These are phyloP conservation scores for Pentamera pediparva DNA, from an alignment of 53 echinoderm and acorn worm species.

Conservation along the genomic window DNA sequence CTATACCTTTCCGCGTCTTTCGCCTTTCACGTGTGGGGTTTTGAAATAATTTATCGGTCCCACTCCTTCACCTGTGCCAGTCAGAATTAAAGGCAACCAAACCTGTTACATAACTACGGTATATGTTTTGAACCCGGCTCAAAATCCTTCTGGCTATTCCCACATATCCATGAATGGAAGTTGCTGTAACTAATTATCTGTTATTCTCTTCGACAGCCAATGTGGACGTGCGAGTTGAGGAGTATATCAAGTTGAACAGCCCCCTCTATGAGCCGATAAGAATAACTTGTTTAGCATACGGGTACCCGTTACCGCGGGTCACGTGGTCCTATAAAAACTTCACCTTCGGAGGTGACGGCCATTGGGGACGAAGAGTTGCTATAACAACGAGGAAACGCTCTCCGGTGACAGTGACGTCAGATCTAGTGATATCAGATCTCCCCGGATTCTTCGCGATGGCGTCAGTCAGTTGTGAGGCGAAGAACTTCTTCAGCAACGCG, in stretches of 20 bases:
- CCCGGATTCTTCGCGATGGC: conserved; percentile 14
- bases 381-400: background rate
- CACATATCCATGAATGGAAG: no score
- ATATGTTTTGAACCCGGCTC: no score
- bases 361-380: background rate
- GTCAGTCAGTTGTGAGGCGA: conserved; percentile 13
- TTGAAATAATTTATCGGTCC: no score
- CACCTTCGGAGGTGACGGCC: conserved; percentile 2
- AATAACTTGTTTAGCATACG: background rate
- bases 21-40: no score
- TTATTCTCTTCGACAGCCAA: background rate
- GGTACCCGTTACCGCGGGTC: background rate
- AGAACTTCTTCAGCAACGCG: conserved; percentile 1
- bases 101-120: no score
- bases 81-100: no score
- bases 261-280: conserved; percentile 1
- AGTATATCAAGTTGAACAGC: conserved; percentile 1
- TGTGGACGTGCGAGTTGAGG: background rate
- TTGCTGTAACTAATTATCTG: no score
- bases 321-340: conserved; percentile 9
- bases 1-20: no score
- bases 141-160: no score
- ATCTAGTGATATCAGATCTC: background rate
- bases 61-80: no score
- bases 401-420: background rate